Evolutionary conservation across 2,113 vertebrate genomes (phyloP), one percentile per base, ranked within the genome.

Genomic region (Aspidoscelis tigris): DNA sequence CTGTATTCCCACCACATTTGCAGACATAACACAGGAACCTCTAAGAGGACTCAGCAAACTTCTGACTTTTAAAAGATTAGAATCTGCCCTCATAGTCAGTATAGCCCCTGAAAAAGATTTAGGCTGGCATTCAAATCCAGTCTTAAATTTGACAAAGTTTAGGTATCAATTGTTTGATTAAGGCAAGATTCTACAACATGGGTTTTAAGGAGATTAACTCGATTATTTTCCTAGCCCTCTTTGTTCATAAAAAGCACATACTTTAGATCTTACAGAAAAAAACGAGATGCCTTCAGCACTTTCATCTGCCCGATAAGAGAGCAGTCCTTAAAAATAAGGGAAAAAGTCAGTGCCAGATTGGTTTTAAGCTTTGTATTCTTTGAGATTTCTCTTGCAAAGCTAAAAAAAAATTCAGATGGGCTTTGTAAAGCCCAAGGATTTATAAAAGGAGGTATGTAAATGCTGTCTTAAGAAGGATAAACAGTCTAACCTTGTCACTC

Each of bases 401-500:
- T 61, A 18, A 61, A 61, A 61, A 61, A 86, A 66, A 80, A 5
- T 68, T 72, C 74, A 78, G 55, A 9, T 44, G 39, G 39, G 47
- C 18, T 61, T 61, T 18, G 58, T 18, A 61, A 61, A 84, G 66
- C 66, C 39, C 53, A 78, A 64, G 58, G 76, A 61, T 58, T 74
- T 75, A 55, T 26, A 82, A 73, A 53, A 84, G 20, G 26, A 20
- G 24, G 70, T 16, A 12, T 71, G 53, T 44, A 64, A 0, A 3
- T 5, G 18, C 14, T 64, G 18, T 78, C 81, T 86, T 64, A n/a
- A 50, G 24, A 75, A 82, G 76, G 74, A 39, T 61, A 85, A 72
- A 58, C 88, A 77, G 80, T 86, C 90, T 83, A 76, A 41, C n/a
- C 55, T 76, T 76, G 61, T 66, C 61, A 79, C 66, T n/a, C 78